Conservation (phyloP, 2,797 vertebrate genomes). For the Helostoma temminkii region DNA sequence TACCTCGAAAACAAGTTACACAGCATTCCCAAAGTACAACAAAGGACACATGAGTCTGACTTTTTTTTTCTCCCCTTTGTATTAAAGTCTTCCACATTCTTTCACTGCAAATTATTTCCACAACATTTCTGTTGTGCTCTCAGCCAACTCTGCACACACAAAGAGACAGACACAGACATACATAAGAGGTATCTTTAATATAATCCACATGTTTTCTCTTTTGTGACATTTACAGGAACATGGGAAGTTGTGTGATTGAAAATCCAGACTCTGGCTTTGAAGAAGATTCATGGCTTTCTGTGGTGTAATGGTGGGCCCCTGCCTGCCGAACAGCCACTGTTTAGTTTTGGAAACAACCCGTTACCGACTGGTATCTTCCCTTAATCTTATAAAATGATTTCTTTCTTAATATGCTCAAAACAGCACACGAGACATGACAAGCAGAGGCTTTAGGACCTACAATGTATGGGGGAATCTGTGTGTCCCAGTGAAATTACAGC, state of each 20-base stretch:
- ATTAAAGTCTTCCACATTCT: constrained; percentile 23
- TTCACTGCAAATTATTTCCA: constrained; percentile 18
- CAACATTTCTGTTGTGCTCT: constrained; percentile 21
- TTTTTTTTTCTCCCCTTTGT: background rate
- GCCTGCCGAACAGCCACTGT: constrained; percentile 5
- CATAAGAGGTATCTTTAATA: constrained; percentile 51
- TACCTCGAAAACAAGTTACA: constrained; percentile 41
- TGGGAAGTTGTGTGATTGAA: constrained; percentile 51
- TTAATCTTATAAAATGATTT: fast-evolving
- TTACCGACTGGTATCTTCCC: constrained; percentile 14
- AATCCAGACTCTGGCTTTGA: constrained; percentile 62
- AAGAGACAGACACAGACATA: constrained; percentile 30
- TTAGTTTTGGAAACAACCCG: constrained; percentile 47
- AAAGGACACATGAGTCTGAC: constrained; percentile 35
- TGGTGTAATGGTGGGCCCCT: background rate
- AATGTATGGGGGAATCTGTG: background rate
- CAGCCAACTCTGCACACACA: constrained; percentile 27
- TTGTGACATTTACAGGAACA: constrained; percentile 69
- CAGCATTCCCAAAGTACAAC: constrained; percentile 53
- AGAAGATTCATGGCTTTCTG: constrained; percentile 27
- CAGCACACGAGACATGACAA: background rate
- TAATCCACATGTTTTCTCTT: constrained; percentile 64
- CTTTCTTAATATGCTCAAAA: background rate
- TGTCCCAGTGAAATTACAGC: background rate
- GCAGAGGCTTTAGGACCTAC: background rate